Base-by-base conservation (phyloP, 2,888 invertebrate genomes). In the Himalopsyche anomala region DNA sequence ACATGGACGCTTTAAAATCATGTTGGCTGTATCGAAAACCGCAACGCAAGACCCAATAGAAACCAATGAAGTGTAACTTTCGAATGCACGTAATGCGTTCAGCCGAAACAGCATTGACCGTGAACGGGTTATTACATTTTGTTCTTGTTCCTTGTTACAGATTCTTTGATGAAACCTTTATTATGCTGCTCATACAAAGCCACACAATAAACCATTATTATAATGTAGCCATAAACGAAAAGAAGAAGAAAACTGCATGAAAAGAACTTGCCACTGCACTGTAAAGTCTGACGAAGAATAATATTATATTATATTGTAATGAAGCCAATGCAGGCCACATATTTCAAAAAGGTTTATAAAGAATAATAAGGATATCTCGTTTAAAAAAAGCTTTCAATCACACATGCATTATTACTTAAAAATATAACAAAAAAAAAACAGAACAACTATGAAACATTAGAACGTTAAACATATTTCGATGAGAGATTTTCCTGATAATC, bases 21-120 rank as follows among this genome's bases (percentile, higher is more conserved):
- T 15, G 84, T 54, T 80, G 84, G 80, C 80, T 84, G 84, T 84
- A 79, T 62, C 62, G 62, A 62, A 55, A 83, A 84, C 84, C 84
- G 84, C 84, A 84, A n/a, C 38, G 80, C 84, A 80, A 80, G 84
- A 79, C 40, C 79, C 80, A 84, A 79, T 80, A 54, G 84, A 19
- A 74, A 83, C 55, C 80, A 80, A 36, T 80, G 84, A 55, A 84
- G 83, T 38, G 40, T 54, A 80, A 40, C 80, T 55, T 62, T 51
- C 51, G 51, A 51, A 51, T 51, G 51, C 51, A 51, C 45, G 45
- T 45, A 9, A 9, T n/a, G 17, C 56, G n/a, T 6, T 62, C 19
- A 62, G 62, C 8, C 62, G 62, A 62, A 19, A 62, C 62, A 62
- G 62, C 62, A 62, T 62, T 62, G 62, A 62, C 62, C 62, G 62